A percentile compares a stretch with the other conserved stretches of the same genome.
These are phyloP conservation scores for Dufourea novaeangliae DNA, from an alignment of 1,140 invertebrate species.

Conservation along the genomic window DNA sequence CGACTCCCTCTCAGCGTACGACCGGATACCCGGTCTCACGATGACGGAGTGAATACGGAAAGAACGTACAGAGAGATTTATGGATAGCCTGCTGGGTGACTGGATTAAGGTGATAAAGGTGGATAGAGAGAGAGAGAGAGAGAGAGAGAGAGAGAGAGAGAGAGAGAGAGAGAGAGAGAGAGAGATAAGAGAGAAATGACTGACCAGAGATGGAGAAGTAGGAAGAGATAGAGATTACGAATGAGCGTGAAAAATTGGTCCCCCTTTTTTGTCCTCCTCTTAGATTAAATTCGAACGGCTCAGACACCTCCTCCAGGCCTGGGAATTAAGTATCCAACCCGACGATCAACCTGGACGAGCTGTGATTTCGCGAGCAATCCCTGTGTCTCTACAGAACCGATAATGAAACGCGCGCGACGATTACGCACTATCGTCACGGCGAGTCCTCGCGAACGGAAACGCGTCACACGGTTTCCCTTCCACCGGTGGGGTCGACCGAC, in stretches of 20 bases:
- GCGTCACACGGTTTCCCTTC: conserved; percentile 4
- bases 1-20: conserved; percentile 55
- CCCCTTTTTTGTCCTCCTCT: conserved; percentile 62
- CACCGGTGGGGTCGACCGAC: background rate
- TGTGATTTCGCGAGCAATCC: too few relatives aligned
- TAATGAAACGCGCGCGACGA: conserved; percentile 33
- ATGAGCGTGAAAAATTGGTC: conserved; percentile 74
- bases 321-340: too few relatives aligned
- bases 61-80: conserved; percentile 57
- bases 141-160: conserved; percentile 2
- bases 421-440: conserved; percentile 12
- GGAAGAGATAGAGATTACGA: conserved; percentile 36
- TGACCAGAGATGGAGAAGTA: too few relatives aligned
- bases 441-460: conserved; percentile 26
- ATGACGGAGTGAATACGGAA: conserved; percentile 62
- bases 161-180: background rate
- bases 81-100: conserved; percentile 42
- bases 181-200: background rate
- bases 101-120: conserved; percentile 56
- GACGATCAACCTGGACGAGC: conserved; percentile 27
- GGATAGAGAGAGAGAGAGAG: conserved; percentile 12
- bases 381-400: too few relatives aligned
- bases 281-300: conserved; percentile 51
- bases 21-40: conserved; percentile 47
- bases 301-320: conserved; percentile 17